Evolutionary conservation across 2,888 invertebrate genomes (phyloP), one percentile per base, ranked within the genome.

Genomic region (Latrodectus elegans): DNA sequence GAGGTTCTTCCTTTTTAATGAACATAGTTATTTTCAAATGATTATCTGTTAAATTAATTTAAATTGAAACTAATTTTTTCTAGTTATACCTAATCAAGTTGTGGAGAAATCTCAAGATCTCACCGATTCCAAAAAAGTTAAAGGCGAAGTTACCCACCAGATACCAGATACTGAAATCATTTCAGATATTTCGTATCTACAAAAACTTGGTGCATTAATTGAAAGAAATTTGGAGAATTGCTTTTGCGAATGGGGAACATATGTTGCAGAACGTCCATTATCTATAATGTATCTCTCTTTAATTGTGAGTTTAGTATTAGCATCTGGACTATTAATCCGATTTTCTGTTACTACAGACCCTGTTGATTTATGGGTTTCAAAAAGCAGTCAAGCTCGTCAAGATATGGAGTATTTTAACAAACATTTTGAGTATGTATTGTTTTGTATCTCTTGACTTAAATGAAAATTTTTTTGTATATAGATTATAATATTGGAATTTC

Each of bases 321-420:
- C 95, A 0, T 94, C 94, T 91, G 97, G 97, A 60, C 94, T 97
- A 84, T 94, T 94, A 86, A 94, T 94, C 91, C 89, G 80, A 91
- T 93, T 96, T 91, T 93, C 95, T 89, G 95, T 98, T 70, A 97
- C 97, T 0, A 98, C 98, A 0, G 96, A 99, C 93, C 99, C 99
- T 0, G 98, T 99, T 0, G 96, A 99, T 92, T 94, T 99, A 87
- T 99, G 99, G 99, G 98, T 99, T 0, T 95, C 98, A 0, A 96
- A 97, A 0, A 93, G 93, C 83, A 97, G 97, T 0, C 94, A 96
- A 70, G 96, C 98, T 0, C 94, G 99, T 0, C 91, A 95, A 17
- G 99, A 99, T 92, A 95, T 96, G 88, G 95, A 96, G 88, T 98
- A 95, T 93, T 99, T 97, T 92, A 98, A 99, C 92, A 94, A 95